These are phyloP conservation scores for Candidula unifasciata DNA, from an alignment of 2,888 invertebrate species.

Conservation along the genomic window DNA sequence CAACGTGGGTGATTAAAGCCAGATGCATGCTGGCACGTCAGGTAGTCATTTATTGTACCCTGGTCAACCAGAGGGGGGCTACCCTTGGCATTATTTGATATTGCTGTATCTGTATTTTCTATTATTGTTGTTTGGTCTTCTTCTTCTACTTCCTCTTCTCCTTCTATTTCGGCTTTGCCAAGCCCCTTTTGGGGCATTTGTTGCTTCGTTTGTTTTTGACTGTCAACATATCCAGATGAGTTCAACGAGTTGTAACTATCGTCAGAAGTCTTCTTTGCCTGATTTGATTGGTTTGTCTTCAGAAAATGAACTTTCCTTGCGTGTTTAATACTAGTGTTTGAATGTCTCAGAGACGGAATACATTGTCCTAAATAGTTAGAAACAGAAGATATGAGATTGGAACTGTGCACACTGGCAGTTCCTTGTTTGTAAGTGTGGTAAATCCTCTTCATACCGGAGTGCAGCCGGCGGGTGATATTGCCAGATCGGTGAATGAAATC, in stretches of 20 bases:
- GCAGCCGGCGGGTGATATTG: background rate
- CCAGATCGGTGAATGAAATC: background rate
- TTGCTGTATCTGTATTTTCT: background rate
- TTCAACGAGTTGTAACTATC: background rate
- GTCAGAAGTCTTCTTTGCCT: background rate
- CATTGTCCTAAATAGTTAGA: background rate
- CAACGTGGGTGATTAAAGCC: slow-evolving; percentile 56
- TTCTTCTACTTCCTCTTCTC: background rate
- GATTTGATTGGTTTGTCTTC: background rate
- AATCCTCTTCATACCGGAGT: background rate
- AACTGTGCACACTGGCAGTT: background rate
- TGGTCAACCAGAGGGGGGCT: background rate
- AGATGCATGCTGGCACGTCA: slow-evolving; percentile 51
- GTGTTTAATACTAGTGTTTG: background rate
- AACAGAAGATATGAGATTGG: background rate
- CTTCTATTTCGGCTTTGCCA: no score
- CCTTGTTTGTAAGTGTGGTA: background rate
- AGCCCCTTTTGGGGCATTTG: background rate
- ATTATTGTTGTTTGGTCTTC: background rate
- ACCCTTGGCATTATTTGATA: background rate
- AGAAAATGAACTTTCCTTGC: background rate
- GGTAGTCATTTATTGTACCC: background rate
- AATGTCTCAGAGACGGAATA: background rate
- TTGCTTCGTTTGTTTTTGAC: background rate
- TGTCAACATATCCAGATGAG: background rate